Conservation (phyloP, 2,797 vertebrate genomes). For the Tokudaia muenninki region DNA sequence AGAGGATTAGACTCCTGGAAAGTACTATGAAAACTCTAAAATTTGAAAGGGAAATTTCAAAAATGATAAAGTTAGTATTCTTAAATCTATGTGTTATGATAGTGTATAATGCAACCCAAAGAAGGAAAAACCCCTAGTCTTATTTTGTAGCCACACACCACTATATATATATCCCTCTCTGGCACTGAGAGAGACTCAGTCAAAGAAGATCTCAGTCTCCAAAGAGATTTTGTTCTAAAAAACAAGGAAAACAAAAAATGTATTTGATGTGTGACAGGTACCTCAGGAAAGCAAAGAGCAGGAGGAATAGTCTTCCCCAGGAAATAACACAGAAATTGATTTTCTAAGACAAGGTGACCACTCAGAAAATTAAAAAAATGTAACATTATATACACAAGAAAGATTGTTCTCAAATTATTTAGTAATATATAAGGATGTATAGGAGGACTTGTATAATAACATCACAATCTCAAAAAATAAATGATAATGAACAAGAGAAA, state of each 20-base stretch:
- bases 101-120: neutral
- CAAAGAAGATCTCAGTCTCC: neutral
- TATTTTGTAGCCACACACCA: neutral
- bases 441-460: neutral
- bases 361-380: neutral
- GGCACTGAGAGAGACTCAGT: neutral
- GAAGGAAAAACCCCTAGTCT: neutral
- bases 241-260: neutral
- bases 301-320: neutral
- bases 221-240: neutral
- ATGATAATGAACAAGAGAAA: neutral
- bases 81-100: too few species aligned
- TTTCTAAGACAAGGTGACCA: neutral
- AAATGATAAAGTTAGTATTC: neutral
- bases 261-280: neutral
- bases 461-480: neutral
- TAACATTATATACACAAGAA: neutral
- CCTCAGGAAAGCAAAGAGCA: neutral
- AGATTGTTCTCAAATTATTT: neutral
- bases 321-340: neutral
- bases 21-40: neutral
- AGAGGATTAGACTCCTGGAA: neutral
- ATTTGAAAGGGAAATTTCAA: neutral
- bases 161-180: neutral
- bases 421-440: too few species aligned